Base-by-base conservation (phyloP, 2,888 invertebrate genomes). In the Adelognathus sp. region DNA sequence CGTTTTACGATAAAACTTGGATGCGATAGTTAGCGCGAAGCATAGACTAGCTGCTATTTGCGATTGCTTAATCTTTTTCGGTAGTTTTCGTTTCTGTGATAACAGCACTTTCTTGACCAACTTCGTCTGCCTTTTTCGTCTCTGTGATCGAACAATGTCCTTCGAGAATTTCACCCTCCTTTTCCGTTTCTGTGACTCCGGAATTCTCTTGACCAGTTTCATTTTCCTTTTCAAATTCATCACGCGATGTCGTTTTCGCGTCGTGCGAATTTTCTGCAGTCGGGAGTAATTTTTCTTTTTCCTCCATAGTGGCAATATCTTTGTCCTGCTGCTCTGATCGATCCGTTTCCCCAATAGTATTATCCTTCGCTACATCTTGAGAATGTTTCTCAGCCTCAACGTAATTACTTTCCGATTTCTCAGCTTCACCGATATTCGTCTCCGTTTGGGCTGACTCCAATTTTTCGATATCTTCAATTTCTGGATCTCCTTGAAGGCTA, bases 251-350 rank as follows among this genome's bases (percentile, higher is more conserved):
- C 3, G 21, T 31, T 33, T 56, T n/a, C 18, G 31, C 11, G 29
- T 58, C 41, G 50, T 54, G n/a, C n/a, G 18, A 2, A 36, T 46
- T 69, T 39, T 11, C 21, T n/a, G 11, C 11, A 41, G 14, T 11
- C 24, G 56, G 27, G 4, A 6, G 9, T 0, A 5, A 18, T 36
- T 58, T 44, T 36, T 58, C 52, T 24, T n/a, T 36, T 9, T 27
- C 36, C 52, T 69, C 81, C 73, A 76, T 72, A 75, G 74, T 73
- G 44, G 33, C 44, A 61, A 58, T 52, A n/a, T 67, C 39, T 31
- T 69, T 39, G 29, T 56, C 7, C 21, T 39, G 56, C n/a, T 36
- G 50, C 29, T 73, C 39, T 29, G 24, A 41, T 44, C 60, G 31
- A 29, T 9, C 21, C 3, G n/a, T 11, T 33, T 60, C 61, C 11